Evolutionary conservation across 2,888 invertebrate species (phyloP), one percentile per base, ranked within the genome.

Genomic region (Xanthorhoe designata): DNA sequence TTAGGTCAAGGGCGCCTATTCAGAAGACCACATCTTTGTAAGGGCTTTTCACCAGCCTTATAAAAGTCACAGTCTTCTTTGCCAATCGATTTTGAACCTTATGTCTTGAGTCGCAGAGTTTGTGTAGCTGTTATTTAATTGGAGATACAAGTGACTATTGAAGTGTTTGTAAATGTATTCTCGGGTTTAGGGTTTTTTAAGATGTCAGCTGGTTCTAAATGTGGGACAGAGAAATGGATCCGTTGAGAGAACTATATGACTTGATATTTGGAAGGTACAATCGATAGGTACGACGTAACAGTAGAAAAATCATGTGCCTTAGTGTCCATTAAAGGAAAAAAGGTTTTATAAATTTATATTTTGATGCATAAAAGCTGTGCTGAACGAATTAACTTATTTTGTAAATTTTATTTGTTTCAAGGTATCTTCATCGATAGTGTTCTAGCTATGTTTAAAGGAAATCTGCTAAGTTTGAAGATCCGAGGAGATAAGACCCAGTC

Each of bases 1-100:
- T 24, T 24, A 58, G 72, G 70, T 72, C 73, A 74, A 74, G 73
- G 70, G 64, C 65, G 51, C 65, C 67, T 60, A 68, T 70, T 69
- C 58, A 58, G 52, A 53, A 61, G 58, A 60, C 65, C 64, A 64
- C 59, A 59, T 58, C 68, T 66, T 71, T 68, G 61, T 51, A 60
- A 74, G 72, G 45, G 70, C 56, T 60, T 63, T 67, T 63, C 62
- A 51, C 55, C 54, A 62, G 65, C 64, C 58, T 64, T 61, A 50
- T 32, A 58, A 55, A 54, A 60, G 55, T 53, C 19, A 17, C 56
- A n/a, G n/a, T n/a, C n/a, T n/a, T n/a, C 52, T 15, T 15, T 24
- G 32, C 32, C 50, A 51, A 57, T 17, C 59, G 9, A 65, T 49
- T 64, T 10, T 59, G n/a, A 29, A 38, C 18, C 29, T 59, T 72